These are phyloP conservation scores for Myiagra hebetior DNA, from an alignment of 2,113 vertebrate species.

Conservation along the genomic window DNA sequence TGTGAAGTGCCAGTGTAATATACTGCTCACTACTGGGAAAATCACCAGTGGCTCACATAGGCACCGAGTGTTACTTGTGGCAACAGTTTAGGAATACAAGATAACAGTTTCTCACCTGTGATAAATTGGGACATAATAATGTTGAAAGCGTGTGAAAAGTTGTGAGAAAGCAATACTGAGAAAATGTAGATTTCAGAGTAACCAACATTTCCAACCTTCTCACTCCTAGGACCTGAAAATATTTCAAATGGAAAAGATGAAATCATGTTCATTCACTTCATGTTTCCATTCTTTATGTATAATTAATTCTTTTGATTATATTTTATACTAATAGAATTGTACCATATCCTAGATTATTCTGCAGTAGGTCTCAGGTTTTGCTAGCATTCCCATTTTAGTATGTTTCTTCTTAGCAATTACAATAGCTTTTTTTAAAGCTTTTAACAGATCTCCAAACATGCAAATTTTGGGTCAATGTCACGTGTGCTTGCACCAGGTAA, in stretches of 20 bases:
- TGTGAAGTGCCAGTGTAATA: background rate
- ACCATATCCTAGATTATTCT: background rate
- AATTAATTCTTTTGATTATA: background rate
- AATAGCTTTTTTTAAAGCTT: background rate
- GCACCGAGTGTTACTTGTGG: background rate
- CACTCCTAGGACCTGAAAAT: background rate
- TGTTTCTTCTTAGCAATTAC: background rate
- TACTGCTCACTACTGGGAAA: background rate
- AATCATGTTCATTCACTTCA: background rate
- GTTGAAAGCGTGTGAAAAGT: background rate
- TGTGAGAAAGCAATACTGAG: background rate
- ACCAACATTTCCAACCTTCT: background rate
- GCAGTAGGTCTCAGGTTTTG: background rate
- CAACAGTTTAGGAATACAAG: background rate
- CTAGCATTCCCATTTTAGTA: background rate
- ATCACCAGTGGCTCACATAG: background rate
- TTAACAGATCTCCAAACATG: background rate
- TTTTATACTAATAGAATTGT: background rate
- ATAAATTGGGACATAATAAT: background rate
- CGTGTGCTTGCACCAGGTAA: accelerated
- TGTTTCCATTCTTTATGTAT: background rate
- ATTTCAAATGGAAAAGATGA: background rate
- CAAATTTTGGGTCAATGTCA: background rate
- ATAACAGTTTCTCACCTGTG: background rate
- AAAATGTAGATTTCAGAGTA: background rate